Evolutionary conservation across 1,140 invertebrate species (phyloP).

Genomic region (Polyergus mexicanus): DNA sequence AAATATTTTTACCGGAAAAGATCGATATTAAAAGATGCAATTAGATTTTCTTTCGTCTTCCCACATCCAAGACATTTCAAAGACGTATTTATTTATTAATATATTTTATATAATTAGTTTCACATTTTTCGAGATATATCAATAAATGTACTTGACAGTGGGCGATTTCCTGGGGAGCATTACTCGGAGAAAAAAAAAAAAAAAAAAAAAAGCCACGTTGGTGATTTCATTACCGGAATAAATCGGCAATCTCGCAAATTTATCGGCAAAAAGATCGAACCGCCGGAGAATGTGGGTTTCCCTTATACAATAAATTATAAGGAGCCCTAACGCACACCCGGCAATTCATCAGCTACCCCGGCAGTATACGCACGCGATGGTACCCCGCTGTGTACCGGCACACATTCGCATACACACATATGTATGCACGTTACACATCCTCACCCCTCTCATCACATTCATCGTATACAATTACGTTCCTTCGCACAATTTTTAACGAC

Average conservation of each 20-base stretch:
- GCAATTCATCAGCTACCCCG: constrained; percentile 44
- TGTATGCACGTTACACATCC: too few relatives aligned
- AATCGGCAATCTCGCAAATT: background rate
- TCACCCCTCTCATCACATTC: background rate
- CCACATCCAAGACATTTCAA: background rate
- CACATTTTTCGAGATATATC: background rate
- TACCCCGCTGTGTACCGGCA: background rate
- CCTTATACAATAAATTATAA: constrained; percentile 57
- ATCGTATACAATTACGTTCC: constrained; percentile 20
- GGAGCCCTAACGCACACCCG: background rate
- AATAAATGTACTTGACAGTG: background rate
- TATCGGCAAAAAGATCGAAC: background rate
- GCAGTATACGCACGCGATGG: constrained; percentile 32
- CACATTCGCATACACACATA: too few relatives aligned
- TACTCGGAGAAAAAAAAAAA: background rate
- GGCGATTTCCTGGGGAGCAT: background rate
- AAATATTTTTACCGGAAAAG: background rate
- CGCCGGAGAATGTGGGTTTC: background rate
- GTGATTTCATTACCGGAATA: constrained; percentile 12
- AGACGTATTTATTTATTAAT: too few relatives aligned
- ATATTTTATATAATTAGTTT: background rate
- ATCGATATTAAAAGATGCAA: background rate
- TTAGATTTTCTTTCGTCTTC: background rate
- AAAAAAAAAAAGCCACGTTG: background rate
- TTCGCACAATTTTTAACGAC: background rate